Percentiles rank a stretch among this genome's conserved stretches.
Conservation (phyloP, 1,140 invertebrate species). For the Drosophila baimaii region DNA sequence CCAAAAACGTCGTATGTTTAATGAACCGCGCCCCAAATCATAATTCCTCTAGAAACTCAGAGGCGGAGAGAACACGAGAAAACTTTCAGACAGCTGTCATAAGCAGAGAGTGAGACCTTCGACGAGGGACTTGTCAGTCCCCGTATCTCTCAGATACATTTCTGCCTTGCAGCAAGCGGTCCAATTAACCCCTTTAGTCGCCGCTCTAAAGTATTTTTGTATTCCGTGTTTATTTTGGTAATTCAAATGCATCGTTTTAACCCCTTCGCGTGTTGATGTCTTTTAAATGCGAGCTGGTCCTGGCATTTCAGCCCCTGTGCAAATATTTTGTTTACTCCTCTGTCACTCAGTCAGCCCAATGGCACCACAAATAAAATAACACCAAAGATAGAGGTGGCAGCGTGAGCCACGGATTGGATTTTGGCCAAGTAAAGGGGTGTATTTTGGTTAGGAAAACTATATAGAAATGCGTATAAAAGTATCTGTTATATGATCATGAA, state of each 20-base stretch:
- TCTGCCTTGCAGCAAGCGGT: constrained; percentile 52
- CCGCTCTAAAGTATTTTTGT: constrained; percentile 68
- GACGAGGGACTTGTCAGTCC: constrained; percentile 46
- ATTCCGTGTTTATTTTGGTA: constrained; percentile 78
- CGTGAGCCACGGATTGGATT: not conserved
- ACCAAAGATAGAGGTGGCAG: constrained; percentile 1
- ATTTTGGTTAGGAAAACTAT: too few species aligned
- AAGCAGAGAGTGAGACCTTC: constrained; percentile 57
- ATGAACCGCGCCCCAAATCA: constrained; percentile 65
- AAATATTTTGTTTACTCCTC: constrained; percentile 66
- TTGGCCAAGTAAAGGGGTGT: too few species aligned
- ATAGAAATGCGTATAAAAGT: not conserved
- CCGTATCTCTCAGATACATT: constrained; percentile 61
- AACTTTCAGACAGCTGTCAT: constrained; percentile 77
- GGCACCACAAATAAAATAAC: constrained; percentile 33
- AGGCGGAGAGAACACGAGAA: constrained; percentile 34
- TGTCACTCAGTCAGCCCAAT: constrained; percentile 41
- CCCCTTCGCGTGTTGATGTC: constrained; percentile 68
- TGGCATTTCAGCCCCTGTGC: constrained; percentile 50
- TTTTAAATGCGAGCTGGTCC: constrained; percentile 69
- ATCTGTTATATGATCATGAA: too few species aligned
- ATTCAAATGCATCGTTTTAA: constrained; percentile 78
- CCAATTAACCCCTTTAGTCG: constrained; percentile 71
- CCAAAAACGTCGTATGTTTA: constrained; percentile 57
- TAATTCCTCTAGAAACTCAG: constrained; percentile 20